Base-by-base conservation (phyloP, 2,888 invertebrate species). In the Microdon myrmicae region DNA sequence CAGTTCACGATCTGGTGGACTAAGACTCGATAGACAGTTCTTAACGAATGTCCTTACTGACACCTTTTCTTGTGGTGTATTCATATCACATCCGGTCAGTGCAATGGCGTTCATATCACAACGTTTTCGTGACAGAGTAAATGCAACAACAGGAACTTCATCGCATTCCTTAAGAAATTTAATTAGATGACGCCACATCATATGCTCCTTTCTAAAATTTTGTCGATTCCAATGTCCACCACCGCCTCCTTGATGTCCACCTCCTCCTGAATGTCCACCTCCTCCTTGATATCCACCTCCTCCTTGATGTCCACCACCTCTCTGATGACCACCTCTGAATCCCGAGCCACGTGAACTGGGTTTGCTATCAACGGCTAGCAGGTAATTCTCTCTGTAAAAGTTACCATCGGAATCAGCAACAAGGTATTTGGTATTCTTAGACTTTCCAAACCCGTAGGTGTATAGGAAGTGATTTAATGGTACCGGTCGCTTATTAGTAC, bases 401-500 rank as follows among this genome's bases (percentile, higher is more conserved):
- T 84, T 84, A 0, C 90, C 89, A 60, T 89, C 85, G 39, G 88
- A 86, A 75, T 95, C 90, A 4, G 96, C 83, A 8, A 98, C 82
- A 22, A 92, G 76, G 78, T 90, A 94, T 38, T 87, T 82, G 69
- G 93, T 88, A 72, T 92, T 83, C 71, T 86, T 87, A 16, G 73
- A 75, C 51, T 73, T 79, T n/a, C 87, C 89, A n/a, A 89, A 87
- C 17, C 85, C 82, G 0, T 85, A 85, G 9, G 93, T 93, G 72
- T 96, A 97, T 0, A 99, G 82, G 78, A 89, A 94, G 80, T 99
- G 98, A 74, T 96, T 90, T 28, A 99, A 82, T 0, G 99, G 99
- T 1, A 99, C 95, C 0, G 99, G 99, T 47, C 99, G 83, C 73
- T 95, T 92, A 0, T 86, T 81, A 0, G 99, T 99, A 56, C 91